Base-by-base conservation (phyloP, 2,113 vertebrate species). In the Isurus oxyrinchus region DNA sequence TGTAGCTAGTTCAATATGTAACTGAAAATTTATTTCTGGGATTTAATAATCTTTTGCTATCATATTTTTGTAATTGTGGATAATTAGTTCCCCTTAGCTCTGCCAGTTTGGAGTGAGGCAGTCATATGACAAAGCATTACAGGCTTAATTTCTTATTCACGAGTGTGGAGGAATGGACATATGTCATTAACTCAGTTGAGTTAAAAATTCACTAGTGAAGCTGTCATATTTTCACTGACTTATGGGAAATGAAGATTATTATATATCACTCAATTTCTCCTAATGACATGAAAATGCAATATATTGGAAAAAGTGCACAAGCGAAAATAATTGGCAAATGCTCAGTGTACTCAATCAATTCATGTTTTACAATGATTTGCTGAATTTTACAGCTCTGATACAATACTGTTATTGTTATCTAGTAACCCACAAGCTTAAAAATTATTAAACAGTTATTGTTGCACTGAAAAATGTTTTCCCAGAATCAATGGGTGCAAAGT, bases 361-460 rank as follows among this genome's bases (percentile, higher is more conserved):
- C 31, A 91, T 27, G 31, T 55, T 95, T 72, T 55, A 49, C 11
- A 53, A 95, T 23, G 61, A 94, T 69, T 69, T 55, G 66, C 76
- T 27, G 94, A 95, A 76, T 69, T 49, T 49, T 76, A 27, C 0
- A 76, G 40, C 40, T 31, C 94, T 55, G 67, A 55, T 95, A 72
- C 72, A 95, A 72, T 55, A 8, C 94, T 95, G 88, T 31, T 91
- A 55, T 31, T 72, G 16, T 72, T 95, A 95, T 53, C 94, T 31
- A 35, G 67, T 95, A 95, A 95, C 35, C 94, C 53, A 55, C 44
- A 53, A 49, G 27, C 67, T 31, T 95, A 72, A 69, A 95, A 44
- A 49, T 25, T 69, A 72, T 53, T 95, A 72, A 27, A 95, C 10
- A 49, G 66, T 25, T 44, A 94, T 94, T 94, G 61, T 44, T 44